phyloP scores from a whole-genome alignment of 1,140 invertebrate species.

The Choristoneura fumiferana region DNA sequence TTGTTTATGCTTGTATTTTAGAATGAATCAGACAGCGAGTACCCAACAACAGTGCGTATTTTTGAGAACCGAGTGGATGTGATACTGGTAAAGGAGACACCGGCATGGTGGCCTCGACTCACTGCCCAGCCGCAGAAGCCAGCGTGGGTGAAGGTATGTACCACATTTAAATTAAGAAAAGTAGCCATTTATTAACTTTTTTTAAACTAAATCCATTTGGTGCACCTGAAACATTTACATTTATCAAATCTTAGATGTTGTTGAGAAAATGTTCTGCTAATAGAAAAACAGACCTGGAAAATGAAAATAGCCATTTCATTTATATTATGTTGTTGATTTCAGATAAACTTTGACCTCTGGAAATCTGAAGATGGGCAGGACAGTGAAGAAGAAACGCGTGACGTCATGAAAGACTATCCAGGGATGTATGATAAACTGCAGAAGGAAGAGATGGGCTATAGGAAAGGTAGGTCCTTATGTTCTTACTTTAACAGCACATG shows the following conservation, averaged over 20 bases:
- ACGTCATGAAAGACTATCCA: slow-evolving; percentile 87
- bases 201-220: too few relatives aligned
- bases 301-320: too few relatives aligned
- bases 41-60: slow-evolving; percentile 70
- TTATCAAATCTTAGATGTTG: too few relatives aligned
- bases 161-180: not conserved
- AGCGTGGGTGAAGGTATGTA: slow-evolving; percentile 89
- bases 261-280: too few relatives aligned
- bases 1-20: slow-evolving; percentile 33
- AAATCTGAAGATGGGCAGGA: slow-evolving; percentile 84
- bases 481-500: too few relatives aligned
- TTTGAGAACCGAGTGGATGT: slow-evolving; percentile 89
- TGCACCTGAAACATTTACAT: too few relatives aligned
- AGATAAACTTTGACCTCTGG: slow-evolving; percentile 93
- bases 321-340: slow-evolving; percentile 23
- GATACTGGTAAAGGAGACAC: slow-evolving; percentile 83
- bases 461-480: slow-evolving; percentile 81
- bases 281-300: too few relatives aligned
- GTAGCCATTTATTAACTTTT: too few relatives aligned
- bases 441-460: slow-evolving; percentile 89
- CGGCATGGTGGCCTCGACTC: slow-evolving; percentile 90
- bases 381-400: slow-evolving; percentile 82
- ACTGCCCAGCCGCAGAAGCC: slow-evolving; percentile 89
- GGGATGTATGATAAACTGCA: slow-evolving; percentile 87
- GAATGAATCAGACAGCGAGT: slow-evolving; percentile 34